Percentiles rank a stretch among this genome's conserved stretches.
phyloP scores from a whole-genome alignment of 92 coral and sea anemone species.

The Paragorgia papillata region DNA sequence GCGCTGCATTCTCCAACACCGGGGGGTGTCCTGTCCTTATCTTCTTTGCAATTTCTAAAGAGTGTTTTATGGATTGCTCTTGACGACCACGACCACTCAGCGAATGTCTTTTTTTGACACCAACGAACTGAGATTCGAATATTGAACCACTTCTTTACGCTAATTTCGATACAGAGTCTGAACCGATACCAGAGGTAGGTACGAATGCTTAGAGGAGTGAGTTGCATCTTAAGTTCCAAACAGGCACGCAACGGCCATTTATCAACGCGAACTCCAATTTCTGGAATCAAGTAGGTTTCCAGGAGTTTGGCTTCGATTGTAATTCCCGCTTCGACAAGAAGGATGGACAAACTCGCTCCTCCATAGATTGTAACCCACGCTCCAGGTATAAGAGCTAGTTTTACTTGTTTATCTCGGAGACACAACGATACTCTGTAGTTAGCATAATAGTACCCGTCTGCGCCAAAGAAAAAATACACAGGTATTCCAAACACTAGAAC shows the following conservation, averaged over 20 bases:
- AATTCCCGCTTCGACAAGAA: constrained; percentile 81
- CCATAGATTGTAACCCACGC: constrained; percentile 83
- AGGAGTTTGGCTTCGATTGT: constrained; percentile 81
- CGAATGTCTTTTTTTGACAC: constrained; percentile 73
- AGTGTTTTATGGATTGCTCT: constrained; percentile 71
- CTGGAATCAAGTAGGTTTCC: constrained; percentile 87
- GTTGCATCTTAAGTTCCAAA: constrained; percentile 74
- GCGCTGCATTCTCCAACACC: constrained; percentile 73
- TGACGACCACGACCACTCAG: constrained; percentile 96
- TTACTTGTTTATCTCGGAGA: constrained; percentile 71
- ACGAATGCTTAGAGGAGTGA: constrained; percentile 88
- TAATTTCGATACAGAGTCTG: constrained; percentile 67
- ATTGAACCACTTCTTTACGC: constrained; percentile 57
- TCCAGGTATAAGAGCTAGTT: constrained; percentile 82
- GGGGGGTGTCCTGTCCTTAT: constrained; percentile 82
- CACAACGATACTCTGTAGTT: constrained; percentile 78
- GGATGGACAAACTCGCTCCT: constrained; percentile 72
- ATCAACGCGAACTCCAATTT: constrained; percentile 69
- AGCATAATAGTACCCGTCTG: constrained; percentile 78
- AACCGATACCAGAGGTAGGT: constrained; percentile 91
- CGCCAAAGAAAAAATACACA: constrained; percentile 76
- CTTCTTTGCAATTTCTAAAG: constrained; percentile 70
- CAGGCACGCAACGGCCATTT: constrained; percentile 96
- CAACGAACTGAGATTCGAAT: constrained; percentile 65
- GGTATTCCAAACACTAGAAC: constrained; percentile 82